Conservation (phyloP, 92 coral and sea anemone genomes). For the Palythoa grandiflora region DNA sequence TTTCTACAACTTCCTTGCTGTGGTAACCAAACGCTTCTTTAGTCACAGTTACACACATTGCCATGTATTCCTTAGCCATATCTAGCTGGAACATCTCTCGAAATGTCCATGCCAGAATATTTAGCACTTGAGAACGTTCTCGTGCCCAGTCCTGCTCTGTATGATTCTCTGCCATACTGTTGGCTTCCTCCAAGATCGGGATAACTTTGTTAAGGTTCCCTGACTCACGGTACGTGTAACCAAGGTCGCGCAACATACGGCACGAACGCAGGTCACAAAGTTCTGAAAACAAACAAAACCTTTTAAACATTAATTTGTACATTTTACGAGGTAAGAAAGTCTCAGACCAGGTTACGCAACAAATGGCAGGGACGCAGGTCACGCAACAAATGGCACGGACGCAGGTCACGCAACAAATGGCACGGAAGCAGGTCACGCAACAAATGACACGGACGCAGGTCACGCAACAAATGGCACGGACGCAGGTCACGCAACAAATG, state of each 20-base stretch:
- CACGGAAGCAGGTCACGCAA: no score
- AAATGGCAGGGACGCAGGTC: no score
- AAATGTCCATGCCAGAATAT: constrained; percentile 82
- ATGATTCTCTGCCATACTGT: constrained; percentile 64
- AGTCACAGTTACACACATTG: constrained; percentile 75
- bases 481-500: no score
- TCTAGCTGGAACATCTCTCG: constrained; percentile 83
- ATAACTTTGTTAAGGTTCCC: constrained; percentile 71
- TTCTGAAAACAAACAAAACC: neutral
- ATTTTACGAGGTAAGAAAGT: no score
- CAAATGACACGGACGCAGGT: no score
- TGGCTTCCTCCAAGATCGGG: constrained; percentile 80
- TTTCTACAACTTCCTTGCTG: constrained; percentile 76
- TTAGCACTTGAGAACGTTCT: constrained; percentile 70
- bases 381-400: no score
- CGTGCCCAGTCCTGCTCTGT: constrained; percentile 67
- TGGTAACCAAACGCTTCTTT: constrained; percentile 63
- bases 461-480: no score
- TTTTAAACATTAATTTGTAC: no score
- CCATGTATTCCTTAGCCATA: constrained; percentile 84
- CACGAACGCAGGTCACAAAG: constrained; percentile 61
- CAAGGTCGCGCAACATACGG: constrained; percentile 75
- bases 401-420: no score
- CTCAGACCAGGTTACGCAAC: no score
- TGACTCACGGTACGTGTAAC: constrained; percentile 92